Evolutionary conservation across 2,888 invertebrate genomes (phyloP).

Genomic region (Ophioninae sp.): DNA sequence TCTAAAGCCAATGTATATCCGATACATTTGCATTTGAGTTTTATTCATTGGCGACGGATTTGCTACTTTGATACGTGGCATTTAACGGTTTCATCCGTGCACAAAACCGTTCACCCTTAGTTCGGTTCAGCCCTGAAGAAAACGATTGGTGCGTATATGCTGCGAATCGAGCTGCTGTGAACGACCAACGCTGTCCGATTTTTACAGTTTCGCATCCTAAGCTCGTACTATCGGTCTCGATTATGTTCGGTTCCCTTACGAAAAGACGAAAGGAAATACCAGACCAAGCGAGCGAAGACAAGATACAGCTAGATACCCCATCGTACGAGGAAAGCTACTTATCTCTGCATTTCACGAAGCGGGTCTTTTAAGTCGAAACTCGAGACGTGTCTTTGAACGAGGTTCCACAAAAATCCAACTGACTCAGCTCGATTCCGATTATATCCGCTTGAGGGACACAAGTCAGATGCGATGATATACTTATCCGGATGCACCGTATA

Average conservation of each 20-base stretch:
- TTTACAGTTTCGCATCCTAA: neutral
- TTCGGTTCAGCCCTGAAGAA: neutral
- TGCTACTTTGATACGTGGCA: neutral
- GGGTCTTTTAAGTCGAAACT: conserved; percentile 16
- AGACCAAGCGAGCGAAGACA: neutral
- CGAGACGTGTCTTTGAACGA: conserved; percentile 4
- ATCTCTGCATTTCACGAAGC: conserved; percentile 12
- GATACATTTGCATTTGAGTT: conserved; percentile 3
- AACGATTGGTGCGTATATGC: neutral
- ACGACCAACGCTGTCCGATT: neutral
- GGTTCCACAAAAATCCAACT: conserved; percentile 6
- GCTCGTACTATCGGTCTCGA: conserved; percentile 14
- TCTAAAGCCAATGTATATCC: neutral
- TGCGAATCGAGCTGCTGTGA: neutral
- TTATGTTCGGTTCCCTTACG: neutral
- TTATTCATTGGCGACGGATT: neutral
- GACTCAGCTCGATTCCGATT: conserved; percentile 16
- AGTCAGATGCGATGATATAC: neutral
- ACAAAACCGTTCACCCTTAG: neutral
- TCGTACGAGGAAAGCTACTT: conserved; percentile 10
- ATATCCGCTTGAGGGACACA: conserved; percentile 6
- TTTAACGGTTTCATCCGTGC: neutral
- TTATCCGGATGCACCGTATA: neutral
- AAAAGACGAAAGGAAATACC: conserved; percentile 1
- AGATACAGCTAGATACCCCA: neutral